Evolutionary conservation across 2,888 invertebrate species (phyloP).

Genomic region (Nymphalis urticae): DNA sequence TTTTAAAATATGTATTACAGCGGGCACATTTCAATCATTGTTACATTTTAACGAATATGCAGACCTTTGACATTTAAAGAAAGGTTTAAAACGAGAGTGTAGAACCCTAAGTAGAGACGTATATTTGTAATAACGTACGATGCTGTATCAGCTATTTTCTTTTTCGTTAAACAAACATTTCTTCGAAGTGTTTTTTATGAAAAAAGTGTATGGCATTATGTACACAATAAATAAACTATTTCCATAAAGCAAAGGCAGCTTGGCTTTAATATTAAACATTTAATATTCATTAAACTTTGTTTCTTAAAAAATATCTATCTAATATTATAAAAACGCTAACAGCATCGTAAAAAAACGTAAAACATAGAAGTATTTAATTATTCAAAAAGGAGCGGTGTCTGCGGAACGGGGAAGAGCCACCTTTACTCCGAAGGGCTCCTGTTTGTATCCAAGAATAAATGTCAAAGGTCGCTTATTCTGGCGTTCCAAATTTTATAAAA

Average conservation of each 20-base stretch:
- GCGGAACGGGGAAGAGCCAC: slow-evolving; percentile 34
- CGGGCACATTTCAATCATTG: not conserved
- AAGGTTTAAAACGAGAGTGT: not conserved
- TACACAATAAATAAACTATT: not conserved
- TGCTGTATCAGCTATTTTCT: not conserved
- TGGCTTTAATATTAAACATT: too few species aligned
- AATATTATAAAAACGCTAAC: slow-evolving; percentile 12
- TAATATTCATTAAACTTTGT: not conserved
- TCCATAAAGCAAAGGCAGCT: too few species aligned
- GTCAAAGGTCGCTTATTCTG: slow-evolving; percentile 52
- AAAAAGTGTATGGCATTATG: not conserved
- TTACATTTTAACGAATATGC: not conserved
- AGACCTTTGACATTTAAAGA: slow-evolving; percentile 4
- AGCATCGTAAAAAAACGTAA: slow-evolving; percentile 22
- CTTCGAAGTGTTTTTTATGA: not conserved
- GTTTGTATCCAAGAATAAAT: slow-evolving; percentile 51
- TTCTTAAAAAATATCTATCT: not conserved
- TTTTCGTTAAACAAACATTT: slow-evolving; percentile 1
- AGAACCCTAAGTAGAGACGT: not conserved
- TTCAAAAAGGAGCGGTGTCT: slow-evolving; percentile 45
- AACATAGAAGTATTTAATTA: slow-evolving; percentile 46
- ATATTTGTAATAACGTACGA: not conserved
- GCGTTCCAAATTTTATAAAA: slow-evolving; percentile 24
- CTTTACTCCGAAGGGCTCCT: slow-evolving; percentile 41
- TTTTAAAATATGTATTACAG: too few species aligned